Evolutionary conservation across 1,140 invertebrate species (phyloP), one percentile per base, ranked within the genome.

Genomic region (Lithobius niger): DNA sequence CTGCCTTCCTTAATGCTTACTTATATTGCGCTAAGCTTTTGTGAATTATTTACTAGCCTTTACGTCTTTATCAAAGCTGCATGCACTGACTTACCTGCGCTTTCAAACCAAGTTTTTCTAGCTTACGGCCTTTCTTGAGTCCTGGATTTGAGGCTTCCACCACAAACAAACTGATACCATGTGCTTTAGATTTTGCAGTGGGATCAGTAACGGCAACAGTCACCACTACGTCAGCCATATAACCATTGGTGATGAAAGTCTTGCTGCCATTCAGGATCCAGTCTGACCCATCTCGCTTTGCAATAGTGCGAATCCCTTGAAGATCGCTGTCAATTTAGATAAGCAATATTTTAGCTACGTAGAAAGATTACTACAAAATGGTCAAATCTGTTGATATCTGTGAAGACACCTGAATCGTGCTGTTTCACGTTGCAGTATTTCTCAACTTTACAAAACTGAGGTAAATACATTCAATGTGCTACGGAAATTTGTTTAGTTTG

Each of bases 231-330:
- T 74, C 74, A 45, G 61, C 57, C 65, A 74, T 65, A 60, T 62
- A 71, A 28, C 74, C 74, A 62, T 75, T 75, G 16, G 73, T 75
- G 54, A 75, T 76, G 60, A 73, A 76, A 1, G 62, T 66, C 54
- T 74, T 76, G 48, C 71, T 73, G 21, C 74, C 74, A 61, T 75
- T 75, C 1, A 76, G 57, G 52, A 76, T 73, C 57, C 65, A 76
- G 58, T 74, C 74, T 36, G 63, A 64, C 3, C 73, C 73, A 61
- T 74, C 72, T 56, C 67, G 66, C 52, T 67, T 69, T 6, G 73
- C 74, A 61, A 65, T 66, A 15, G 74, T 75, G 42, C 66, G 58
- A 15, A 75, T 66, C 24, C 72, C 74, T 59, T 76, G 72, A 16
- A 76, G 60, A 61, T 75, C 73, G 66, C 73, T 71, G 54, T 18